Evolutionary conservation across 2,113 vertebrate genomes (phyloP).

Genomic region (Synchiropus splendidus): DNA sequence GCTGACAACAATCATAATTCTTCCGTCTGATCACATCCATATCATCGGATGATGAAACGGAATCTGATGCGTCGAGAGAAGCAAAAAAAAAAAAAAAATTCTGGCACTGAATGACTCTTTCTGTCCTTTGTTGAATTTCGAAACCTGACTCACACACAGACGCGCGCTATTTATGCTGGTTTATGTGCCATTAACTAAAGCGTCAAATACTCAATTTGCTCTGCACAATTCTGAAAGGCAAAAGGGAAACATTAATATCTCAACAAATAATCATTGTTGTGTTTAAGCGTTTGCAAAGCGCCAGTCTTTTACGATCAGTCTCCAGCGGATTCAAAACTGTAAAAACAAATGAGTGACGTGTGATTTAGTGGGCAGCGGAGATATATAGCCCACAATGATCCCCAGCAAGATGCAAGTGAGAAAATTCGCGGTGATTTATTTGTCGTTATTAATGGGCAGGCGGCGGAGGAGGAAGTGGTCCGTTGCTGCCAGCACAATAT

Average conservation of each 20-base stretch:
- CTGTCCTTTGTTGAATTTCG: slow-evolving; percentile 15
- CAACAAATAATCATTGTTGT: slow-evolving; percentile 25
- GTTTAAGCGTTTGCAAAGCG: background rate
- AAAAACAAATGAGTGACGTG: slow-evolving; percentile 25
- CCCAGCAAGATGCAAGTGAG: slow-evolving; percentile 41
- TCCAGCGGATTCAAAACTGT: slow-evolving; percentile 20
- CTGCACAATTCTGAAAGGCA: background rate
- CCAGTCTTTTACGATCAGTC: no score
- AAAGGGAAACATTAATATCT: background rate
- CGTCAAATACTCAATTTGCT: slow-evolving; percentile 2
- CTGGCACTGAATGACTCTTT: slow-evolving; percentile 7
- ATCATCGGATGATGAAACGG: slow-evolving; percentile 27
- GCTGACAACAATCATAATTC: slow-evolving; percentile 38
- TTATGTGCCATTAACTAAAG: background rate
- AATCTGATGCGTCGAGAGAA: slow-evolving; percentile 24
- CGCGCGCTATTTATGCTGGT: background rate
- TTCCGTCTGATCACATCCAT: slow-evolving; percentile 29
- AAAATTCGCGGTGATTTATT: slow-evolving; percentile 58
- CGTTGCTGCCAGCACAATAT: slow-evolving; percentile 55
- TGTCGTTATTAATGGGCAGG: slow-evolving; percentile 55
- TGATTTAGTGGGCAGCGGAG: slow-evolving; percentile 12
- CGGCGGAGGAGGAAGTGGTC: slow-evolving; percentile 33
- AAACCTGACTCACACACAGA: slow-evolving; percentile 4
- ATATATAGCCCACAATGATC: slow-evolving; percentile 30
- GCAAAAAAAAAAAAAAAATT: slow-evolving; percentile 7